Base-by-base conservation (phyloP, 2,113 vertebrate species). In the Megaleporinus macrocephalus region DNA sequence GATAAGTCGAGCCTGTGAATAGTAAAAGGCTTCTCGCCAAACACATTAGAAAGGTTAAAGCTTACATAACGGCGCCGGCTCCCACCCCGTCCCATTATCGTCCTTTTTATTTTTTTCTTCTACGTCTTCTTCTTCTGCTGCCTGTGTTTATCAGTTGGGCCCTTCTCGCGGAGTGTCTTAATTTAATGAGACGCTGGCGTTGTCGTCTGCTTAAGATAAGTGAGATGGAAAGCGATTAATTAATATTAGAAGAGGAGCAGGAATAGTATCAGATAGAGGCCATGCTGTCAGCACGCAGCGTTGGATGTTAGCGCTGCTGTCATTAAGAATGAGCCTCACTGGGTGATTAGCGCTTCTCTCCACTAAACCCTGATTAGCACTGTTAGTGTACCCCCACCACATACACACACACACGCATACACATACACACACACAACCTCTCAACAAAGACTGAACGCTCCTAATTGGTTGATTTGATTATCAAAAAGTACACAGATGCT, bases 381-480 rank as follows among this genome's bases (percentile, higher is more conserved):
- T 79, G 79, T 81, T 82, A 44, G 41, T 9, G 41, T 9, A 79
- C 61, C 55, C 71, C 53, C 18, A 5, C 53, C 53, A 2, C 53
- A 14, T 22, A 5, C 55, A 0, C 55, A 0, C 55, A 5, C 55
- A 1, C 33, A 61, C n/a, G n/a, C 57, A 3, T n/a, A 1, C 57
- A 0, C 57, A 9, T n/a, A 1, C 36, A 51, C 36, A 36, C 36
- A 36, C 36, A 4, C 36, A 70, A 44, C 62, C n/a, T 36, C 24
- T 71, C 20, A 80, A 80, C 44, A 71, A 86, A 83, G 79, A 69
- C 72, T 73, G 30, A 73, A 51, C 26, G 18, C 57, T 73, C 71
- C 53, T 78, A 84, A 84, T 86, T 77, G 76, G 77, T 51, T 83
- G 59, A 82, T 85, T 47, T 29, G 84, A 70, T 87, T 74, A 85